Conservation (phyloP, 2,888 invertebrate genomes). For the Yponomeuta malinellus region DNA sequence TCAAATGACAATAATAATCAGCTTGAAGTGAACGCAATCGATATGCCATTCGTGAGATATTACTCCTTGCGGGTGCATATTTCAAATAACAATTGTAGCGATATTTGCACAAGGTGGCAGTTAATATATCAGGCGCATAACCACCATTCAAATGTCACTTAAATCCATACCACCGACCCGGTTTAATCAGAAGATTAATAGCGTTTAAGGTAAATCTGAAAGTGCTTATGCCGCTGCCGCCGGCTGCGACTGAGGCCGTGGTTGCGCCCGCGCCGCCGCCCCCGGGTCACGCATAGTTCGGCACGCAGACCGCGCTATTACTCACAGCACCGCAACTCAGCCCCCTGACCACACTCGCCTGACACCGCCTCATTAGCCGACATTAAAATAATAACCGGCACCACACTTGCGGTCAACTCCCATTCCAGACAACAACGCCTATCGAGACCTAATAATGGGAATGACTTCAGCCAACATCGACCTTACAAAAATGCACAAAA, state of each 20-base stretch:
- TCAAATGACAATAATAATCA: constrained; percentile 5
- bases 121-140: constrained; percentile 22
- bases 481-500: constrained; percentile 5
- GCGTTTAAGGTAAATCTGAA: constrained; percentile 49
- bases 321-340: constrained; percentile 39
- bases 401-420: constrained; percentile 33
- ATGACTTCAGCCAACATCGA: not conserved
- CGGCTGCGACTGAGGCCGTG: not conserved
- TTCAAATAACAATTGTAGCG: constrained; percentile 18
- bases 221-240: constrained; percentile 38
- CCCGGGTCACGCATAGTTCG: constrained; percentile 41
- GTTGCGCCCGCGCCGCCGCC: constrained; percentile 29
- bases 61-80: constrained; percentile 21
- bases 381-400: constrained; percentile 56
- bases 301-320: constrained; percentile 49
- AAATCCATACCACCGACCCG: constrained; percentile 41
- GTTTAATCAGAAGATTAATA: constrained; percentile 53
- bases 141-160: constrained; percentile 43
- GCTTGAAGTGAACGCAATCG: not conserved
- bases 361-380: constrained; percentile 49
- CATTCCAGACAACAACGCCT: constrained; percentile 28
- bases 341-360: constrained; percentile 49
- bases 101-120: constrained; percentile 18
- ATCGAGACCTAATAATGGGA: constrained; percentile 20
- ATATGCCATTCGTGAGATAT: constrained; percentile 18